Evolutionary conservation across 2,113 vertebrate genomes (phyloP).

Genomic region (Synodontis membranacea): DNA sequence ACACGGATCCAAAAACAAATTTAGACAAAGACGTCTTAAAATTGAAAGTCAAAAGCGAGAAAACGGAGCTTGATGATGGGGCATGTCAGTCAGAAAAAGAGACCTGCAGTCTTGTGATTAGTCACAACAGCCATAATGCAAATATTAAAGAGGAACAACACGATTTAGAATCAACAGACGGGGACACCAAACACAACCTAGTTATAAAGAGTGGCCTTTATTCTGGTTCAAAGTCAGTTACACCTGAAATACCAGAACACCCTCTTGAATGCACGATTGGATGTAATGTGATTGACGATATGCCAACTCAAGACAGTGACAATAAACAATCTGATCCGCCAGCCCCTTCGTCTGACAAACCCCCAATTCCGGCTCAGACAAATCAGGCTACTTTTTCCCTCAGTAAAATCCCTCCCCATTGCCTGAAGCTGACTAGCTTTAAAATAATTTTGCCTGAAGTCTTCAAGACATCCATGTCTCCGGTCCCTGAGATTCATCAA

Average conservation of each 20-base stretch:
- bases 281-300: slow-evolving; percentile 38
- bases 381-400: slow-evolving; percentile 47
- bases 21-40: slow-evolving; percentile 31
- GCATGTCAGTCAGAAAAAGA: slow-evolving; percentile 28
- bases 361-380: slow-evolving; percentile 18
- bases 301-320: background rate
- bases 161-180: slow-evolving; percentile 8
- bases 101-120: background rate
- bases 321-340: slow-evolving; percentile 3
- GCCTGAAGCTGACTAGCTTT: slow-evolving; percentile 63
- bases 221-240: slow-evolving; percentile 6
- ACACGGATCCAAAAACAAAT: slow-evolving; percentile 31
- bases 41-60: slow-evolving; percentile 64
- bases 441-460: slow-evolving; percentile 58
- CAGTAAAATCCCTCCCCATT: slow-evolving; percentile 65
- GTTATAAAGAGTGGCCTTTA: slow-evolving; percentile 39
- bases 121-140: background rate
- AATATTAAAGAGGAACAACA: slow-evolving; percentile 38
- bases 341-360: background rate
- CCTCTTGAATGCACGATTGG: background rate
- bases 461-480: background rate
- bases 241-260: slow-evolving; percentile 8
- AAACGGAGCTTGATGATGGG: slow-evolving; percentile 37
- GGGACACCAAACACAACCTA: background rate
- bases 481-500: slow-evolving; percentile 17